phyloP scores from a whole-genome alignment of 2,888 invertebrate genomes.

The Andrena bucephala region DNA sequence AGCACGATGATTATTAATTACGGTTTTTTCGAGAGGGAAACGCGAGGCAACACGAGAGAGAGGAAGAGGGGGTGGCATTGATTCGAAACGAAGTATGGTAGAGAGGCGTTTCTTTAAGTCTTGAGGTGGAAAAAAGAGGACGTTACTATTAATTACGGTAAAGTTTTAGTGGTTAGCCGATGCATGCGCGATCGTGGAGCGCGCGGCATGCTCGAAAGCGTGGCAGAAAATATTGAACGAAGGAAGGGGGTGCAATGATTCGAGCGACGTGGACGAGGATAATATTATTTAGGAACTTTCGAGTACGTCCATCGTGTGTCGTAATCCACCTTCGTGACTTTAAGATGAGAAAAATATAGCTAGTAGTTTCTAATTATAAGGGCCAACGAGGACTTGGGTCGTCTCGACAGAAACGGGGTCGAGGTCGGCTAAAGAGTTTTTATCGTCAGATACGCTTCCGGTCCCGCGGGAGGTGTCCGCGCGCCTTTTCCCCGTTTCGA shows the following conservation, averaged over 20 bases:
- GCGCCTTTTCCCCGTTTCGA: slow-evolving; percentile 1
- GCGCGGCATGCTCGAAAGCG: slow-evolving; percentile 33
- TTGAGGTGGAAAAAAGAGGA: neutral
- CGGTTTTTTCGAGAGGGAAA: slow-evolving; percentile 12
- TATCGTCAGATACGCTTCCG: slow-evolving; percentile 30
- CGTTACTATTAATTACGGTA: slow-evolving; percentile 48
- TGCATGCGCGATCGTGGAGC: slow-evolving; percentile 29
- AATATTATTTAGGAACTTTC: slow-evolving; percentile 52
- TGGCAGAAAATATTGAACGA: neutral
- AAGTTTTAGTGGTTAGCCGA: slow-evolving; percentile 25
- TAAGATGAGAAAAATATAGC: slow-evolving; percentile 55
- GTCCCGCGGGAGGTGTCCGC: neutral
- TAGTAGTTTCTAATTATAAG: slow-evolving; percentile 65
- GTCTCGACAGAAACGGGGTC: slow-evolving; percentile 44
- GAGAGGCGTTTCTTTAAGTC: slow-evolving; percentile 20
- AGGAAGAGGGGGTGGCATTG: neutral
- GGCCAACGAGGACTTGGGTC: slow-evolving; percentile 61
- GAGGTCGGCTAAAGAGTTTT: slow-evolving; percentile 25
- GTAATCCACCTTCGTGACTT: slow-evolving; percentile 62
- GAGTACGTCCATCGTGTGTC: slow-evolving; percentile 60
- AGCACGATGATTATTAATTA: slow-evolving; percentile 64
- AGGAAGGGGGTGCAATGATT: slow-evolving; percentile 39
- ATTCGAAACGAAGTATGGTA: neutral
- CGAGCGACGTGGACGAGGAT: slow-evolving; percentile 9
- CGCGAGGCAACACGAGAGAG: neutral